These are phyloP conservation scores for Empis stercorea DNA, from an alignment of 2,888 invertebrate genomes.

Conservation along the genomic window DNA sequence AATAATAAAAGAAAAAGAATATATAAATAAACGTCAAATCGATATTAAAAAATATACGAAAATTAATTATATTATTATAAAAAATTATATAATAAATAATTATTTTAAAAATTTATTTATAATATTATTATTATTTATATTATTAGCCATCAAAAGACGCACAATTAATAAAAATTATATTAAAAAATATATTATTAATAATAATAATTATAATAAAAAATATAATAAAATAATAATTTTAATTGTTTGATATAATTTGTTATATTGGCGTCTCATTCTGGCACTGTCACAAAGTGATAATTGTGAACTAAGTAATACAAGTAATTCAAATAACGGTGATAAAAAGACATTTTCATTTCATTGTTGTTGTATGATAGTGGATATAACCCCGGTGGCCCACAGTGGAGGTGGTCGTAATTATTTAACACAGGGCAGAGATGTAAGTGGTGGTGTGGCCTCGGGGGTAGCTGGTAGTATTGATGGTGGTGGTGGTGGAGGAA, in stretches of 20 bases:
- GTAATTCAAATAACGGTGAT: slow-evolving; percentile 30
- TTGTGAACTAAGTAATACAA: slow-evolving; percentile 25
- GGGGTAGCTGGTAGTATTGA: slow-evolving; percentile 36
- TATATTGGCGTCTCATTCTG: slow-evolving; percentile 33
- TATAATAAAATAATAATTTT: background rate
- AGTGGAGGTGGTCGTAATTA: slow-evolving; percentile 30
- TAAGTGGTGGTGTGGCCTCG: slow-evolving; percentile 35
- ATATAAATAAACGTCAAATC: no score
- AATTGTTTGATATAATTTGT: background rate
- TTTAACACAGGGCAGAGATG: slow-evolving; percentile 36
- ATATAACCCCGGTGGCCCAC: slow-evolving; percentile 37
- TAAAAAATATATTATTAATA: background rate
- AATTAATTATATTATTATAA: background rate
- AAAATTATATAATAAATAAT: background rate
- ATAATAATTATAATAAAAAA: background rate
- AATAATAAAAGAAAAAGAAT: no score
- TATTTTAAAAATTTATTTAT: background rate
- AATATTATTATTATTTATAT: background rate
- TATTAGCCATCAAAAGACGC: background rate
- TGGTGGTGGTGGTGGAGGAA: slow-evolving; percentile 28
- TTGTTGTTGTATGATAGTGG: slow-evolving; percentile 40
- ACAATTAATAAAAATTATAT: background rate
- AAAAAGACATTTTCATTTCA: slow-evolving; percentile 38
- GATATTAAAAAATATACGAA: background rate
- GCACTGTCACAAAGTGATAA: slow-evolving; percentile 33